These are phyloP conservation scores for Myotis daubentonii DNA, from an alignment of 2,797 vertebrate species.

Conservation along the genomic window DNA sequence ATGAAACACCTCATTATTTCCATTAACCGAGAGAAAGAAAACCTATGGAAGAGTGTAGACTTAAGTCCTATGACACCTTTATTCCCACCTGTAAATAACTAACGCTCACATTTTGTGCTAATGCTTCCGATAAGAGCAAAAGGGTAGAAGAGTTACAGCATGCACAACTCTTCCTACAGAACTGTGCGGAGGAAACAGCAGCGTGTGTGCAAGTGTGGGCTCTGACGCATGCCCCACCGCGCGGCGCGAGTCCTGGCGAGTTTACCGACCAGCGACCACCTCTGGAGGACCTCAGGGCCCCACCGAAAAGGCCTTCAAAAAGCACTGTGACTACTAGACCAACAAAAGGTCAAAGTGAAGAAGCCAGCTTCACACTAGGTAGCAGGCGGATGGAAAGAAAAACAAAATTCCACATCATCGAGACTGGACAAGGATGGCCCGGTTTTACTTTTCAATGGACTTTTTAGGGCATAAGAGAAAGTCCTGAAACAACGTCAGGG, in stretches of 20 bases:
- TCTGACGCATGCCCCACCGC: neutral
- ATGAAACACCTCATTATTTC: neutral
- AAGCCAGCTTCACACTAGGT: neutral
- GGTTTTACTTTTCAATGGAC: neutral
- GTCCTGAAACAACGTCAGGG: neutral
- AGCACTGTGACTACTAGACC: neutral
- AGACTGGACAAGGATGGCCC: neutral
- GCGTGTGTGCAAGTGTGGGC: neutral
- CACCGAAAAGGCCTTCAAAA: neutral
- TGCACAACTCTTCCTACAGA: neutral
- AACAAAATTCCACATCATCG: neutral
- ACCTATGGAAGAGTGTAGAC: neutral
- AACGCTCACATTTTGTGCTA: neutral
- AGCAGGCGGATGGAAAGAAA: neutral
- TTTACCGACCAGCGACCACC: neutral
- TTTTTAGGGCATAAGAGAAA: neutral
- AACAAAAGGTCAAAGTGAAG: conserved; percentile 12
- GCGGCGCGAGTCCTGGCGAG: neutral
- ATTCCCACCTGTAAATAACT: neutral
- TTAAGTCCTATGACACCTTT: neutral
- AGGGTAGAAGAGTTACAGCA: neutral
- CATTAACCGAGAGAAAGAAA: conserved; percentile 2
- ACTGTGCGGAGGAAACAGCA: neutral
- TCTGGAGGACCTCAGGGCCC: neutral
- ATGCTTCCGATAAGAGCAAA: neutral